A percentile compares a stretch with the other conserved stretches of the same genome.
Conservation (phyloP, 2,888 invertebrate genomes). For the Macrophya annulata region DNA sequence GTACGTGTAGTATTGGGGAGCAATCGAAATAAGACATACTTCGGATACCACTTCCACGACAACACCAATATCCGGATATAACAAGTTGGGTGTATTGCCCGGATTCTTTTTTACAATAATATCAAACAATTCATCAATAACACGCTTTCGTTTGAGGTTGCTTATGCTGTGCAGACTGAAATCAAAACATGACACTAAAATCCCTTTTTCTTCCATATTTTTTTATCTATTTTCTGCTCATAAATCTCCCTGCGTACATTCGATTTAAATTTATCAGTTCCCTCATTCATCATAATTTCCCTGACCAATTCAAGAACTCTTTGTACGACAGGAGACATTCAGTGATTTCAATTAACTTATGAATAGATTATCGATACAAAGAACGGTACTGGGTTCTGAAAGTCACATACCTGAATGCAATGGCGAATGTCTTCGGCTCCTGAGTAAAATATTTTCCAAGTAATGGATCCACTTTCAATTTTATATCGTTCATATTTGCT, state of each 20-base stretch:
- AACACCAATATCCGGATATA: conserved; percentile 88
- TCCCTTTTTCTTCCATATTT: background rate
- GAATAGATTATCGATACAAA: background rate
- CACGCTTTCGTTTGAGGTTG: conserved; percentile 85
- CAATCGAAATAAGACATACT: conserved; percentile 90
- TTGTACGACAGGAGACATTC: background rate
- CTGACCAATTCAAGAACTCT: background rate
- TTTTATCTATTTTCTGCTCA: background rate
- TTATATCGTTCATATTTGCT: conserved; percentile 89
- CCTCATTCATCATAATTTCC: background rate
- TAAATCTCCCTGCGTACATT: conserved; percentile 36
- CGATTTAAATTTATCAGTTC: background rate
- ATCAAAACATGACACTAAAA: background rate
- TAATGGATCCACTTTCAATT: conserved; percentile 84
- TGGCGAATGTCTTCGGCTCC: conserved; percentile 87
- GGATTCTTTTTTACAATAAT: conserved; percentile 86
- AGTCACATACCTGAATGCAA: conserved; percentile 85
- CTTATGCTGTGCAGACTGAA: conserved; percentile 87
- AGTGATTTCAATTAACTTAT: background rate
- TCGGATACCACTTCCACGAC: conserved; percentile 92
- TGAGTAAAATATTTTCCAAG: conserved; percentile 89
- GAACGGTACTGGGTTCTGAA: background rate
- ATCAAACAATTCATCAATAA: conserved; percentile 88
- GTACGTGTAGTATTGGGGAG: conserved; percentile 89
- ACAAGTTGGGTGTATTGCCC: conserved; percentile 89